Base-by-base conservation (phyloP, 1,140 invertebrate genomes). In the Philopotamus ludificatus region DNA sequence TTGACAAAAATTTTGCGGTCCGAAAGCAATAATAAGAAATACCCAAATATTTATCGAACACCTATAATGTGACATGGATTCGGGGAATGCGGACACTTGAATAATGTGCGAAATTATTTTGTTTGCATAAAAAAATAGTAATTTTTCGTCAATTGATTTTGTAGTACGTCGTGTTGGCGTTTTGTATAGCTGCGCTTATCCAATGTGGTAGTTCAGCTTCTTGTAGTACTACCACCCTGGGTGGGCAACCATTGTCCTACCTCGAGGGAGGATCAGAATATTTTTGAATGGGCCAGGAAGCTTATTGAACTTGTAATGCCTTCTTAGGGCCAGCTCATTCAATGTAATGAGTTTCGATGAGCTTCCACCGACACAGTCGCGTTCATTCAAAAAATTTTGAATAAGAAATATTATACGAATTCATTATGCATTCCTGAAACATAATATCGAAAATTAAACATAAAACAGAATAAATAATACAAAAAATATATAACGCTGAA, bases 21-120 rank as follows among this genome's bases (percentile, higher is more conserved):
- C 22, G 45, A 20, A 12, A n/a, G n/a, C 18, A 62, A 60, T 49
- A 66, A 66, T 15, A 42, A 23, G 23, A 51, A 61, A 55, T 51
- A 62, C 12, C 57, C 65, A 66, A 66, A 66, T 66, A 66, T 66
- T 66, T 60, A 66, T 58, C 47, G 28, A 61, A 45, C 28, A 34
- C 12, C 28, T 34, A 34, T 34, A 34, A 34, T 34, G 28, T 34
- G 28, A 4, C 28, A 34, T 34, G 44, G 8, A n/a, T n/a, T n/a
- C n/a, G n/a, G n/a, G n/a, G n/a, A n/a, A n/a, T n/a, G n/a, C n/a
- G n/a, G n/a, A n/a, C n/a, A n/a, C n/a, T n/a, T n/a, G n/a, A n/a
- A n/a, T n/a, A n/a, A n/a, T n/a, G n/a, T n/a, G n/a, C n/a, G n/a
- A n/a, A n/a, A n/a, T n/a, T n/a, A n/a, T n/a, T n/a, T n/a, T n/a